Conservation (phyloP, 2,888 invertebrate species). For the Trichopoda pennipes region DNA sequence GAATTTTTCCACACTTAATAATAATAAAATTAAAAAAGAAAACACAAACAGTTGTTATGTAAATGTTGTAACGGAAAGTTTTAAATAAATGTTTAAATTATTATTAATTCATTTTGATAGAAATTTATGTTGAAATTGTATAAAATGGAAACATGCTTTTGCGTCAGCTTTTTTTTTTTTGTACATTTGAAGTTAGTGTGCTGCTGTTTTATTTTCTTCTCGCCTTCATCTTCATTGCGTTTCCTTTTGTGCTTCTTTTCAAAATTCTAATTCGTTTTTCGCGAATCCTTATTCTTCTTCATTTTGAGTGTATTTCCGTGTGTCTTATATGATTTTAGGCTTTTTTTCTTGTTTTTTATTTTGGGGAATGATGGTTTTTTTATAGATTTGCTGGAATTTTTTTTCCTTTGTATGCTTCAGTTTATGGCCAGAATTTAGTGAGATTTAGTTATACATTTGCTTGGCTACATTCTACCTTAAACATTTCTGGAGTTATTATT, state of each 20-base stretch:
- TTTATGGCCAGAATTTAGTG: not conserved
- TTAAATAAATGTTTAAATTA: not conserved
- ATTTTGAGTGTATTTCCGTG: slow-evolving; percentile 36
- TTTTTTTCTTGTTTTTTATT: slow-evolving; percentile 11
- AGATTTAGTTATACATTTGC: not conserved
- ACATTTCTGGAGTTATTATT: not conserved
- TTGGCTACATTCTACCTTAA: slow-evolving; percentile 5
- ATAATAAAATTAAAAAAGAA: not conserved
- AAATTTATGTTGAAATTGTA: not conserved
- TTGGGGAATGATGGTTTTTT: slow-evolving; percentile 27
- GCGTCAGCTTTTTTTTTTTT: slow-evolving; percentile 67
- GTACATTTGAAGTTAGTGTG: slow-evolving; percentile 35
- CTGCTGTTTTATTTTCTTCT: not conserved
- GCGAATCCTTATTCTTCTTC: slow-evolving; percentile 23
- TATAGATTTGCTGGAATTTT: slow-evolving; percentile 21
- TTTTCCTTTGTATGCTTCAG: slow-evolving; percentile 1
- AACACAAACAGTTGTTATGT: slow-evolving; percentile 14
- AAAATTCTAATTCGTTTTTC: slow-evolving; percentile 30
- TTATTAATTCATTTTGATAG: slow-evolving; percentile 12
- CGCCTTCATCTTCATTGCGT: slow-evolving; percentile 23
- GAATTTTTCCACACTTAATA: not conserved
- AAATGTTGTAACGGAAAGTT: slow-evolving; percentile 14
- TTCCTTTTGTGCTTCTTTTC: slow-evolving; percentile 32
- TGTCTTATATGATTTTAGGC: slow-evolving; percentile 37
- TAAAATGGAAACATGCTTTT: slow-evolving; percentile 45